Percentiles rank a stretch among this genome's conserved stretches.
Evolutionary conservation across 2,888 invertebrate genomes (phyloP).

Genomic region (Lampropteryx suffumata): DNA sequence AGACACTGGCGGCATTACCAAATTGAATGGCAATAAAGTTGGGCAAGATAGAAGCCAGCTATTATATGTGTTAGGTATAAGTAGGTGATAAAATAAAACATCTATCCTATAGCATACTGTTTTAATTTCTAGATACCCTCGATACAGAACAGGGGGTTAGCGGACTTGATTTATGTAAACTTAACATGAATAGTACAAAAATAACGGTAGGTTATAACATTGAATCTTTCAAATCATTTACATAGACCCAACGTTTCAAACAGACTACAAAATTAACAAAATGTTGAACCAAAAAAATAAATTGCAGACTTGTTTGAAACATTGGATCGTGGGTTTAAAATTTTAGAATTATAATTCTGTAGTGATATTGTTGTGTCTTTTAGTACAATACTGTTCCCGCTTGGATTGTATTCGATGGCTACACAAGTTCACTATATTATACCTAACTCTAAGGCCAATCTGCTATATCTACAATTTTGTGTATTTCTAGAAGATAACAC

Average conservation of each 20-base stretch:
- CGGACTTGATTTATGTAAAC: slow-evolving; percentile 77
- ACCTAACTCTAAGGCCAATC: slow-evolving; percentile 76
- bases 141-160: slow-evolving; percentile 80
- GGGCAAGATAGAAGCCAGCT: no score
- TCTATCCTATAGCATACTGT: slow-evolving; percentile 77
- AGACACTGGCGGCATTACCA: no score
- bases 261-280: neutral
- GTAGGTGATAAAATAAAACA: slow-evolving; percentile 66
- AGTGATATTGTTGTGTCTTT: slow-evolving; percentile 64
- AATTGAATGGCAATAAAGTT: no score
- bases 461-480: slow-evolving; percentile 79
- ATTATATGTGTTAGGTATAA: neutral
- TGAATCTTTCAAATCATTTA: slow-evolving; percentile 51
- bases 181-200: slow-evolving; percentile 78
- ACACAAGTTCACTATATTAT: slow-evolving; percentile 62
- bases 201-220: slow-evolving; percentile 63
- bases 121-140: slow-evolving; percentile 83
- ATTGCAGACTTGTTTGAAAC: slow-evolving; percentile 41
- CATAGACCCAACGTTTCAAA: slow-evolving; percentile 38
- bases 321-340: slow-evolving; percentile 41
- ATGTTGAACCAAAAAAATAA: slow-evolving; percentile 1
- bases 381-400: slow-evolving; percentile 74
- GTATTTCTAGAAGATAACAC: slow-evolving; percentile 61
- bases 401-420: slow-evolving; percentile 57
- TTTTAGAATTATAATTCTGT: slow-evolving; percentile 55